These are phyloP conservation scores for Choloepus hoffmanni DNA, from an alignment of 2,113 vertebrate species.

Conservation along the genomic window DNA sequence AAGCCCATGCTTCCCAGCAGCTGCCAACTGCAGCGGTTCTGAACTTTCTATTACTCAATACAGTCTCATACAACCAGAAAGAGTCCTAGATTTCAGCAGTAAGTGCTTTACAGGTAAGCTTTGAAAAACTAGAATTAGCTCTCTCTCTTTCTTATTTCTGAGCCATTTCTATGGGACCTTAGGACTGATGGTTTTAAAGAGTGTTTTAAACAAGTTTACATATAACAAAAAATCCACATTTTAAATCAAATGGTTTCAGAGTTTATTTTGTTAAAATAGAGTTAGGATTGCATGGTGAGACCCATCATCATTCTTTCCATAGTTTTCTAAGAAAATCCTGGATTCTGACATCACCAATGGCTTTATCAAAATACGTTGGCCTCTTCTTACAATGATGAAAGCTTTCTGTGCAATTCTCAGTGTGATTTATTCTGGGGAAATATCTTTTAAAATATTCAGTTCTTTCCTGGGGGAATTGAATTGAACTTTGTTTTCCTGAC, in stretches of 20 bases:
- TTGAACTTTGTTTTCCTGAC: not conserved
- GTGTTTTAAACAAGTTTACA: not conserved
- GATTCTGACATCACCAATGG: not conserved
- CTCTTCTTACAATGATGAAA: not conserved
- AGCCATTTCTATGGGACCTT: not conserved
- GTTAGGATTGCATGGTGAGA: not conserved
- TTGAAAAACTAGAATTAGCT: not conserved
- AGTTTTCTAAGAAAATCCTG: not conserved
- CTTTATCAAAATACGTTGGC: not conserved
- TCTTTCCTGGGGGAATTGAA: not conserved
- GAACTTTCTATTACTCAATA: not conserved
- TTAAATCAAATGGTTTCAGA: not conserved
- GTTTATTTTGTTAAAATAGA: not conserved
- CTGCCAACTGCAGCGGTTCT: fast-evolving
- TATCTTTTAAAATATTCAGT: not conserved
- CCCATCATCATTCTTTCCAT: not conserved
- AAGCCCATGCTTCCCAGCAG: not conserved
- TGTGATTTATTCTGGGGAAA: not conserved
- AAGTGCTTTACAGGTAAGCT: not conserved
- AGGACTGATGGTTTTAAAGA: not conserved
- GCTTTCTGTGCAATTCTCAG: not conserved
- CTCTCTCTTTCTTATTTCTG: not conserved
- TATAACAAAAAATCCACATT: not conserved
- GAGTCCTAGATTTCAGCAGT: not conserved
- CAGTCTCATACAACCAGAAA: not conserved